Conservation (phyloP, 2,113 vertebrate species). For the Strix uralensis region DNA sequence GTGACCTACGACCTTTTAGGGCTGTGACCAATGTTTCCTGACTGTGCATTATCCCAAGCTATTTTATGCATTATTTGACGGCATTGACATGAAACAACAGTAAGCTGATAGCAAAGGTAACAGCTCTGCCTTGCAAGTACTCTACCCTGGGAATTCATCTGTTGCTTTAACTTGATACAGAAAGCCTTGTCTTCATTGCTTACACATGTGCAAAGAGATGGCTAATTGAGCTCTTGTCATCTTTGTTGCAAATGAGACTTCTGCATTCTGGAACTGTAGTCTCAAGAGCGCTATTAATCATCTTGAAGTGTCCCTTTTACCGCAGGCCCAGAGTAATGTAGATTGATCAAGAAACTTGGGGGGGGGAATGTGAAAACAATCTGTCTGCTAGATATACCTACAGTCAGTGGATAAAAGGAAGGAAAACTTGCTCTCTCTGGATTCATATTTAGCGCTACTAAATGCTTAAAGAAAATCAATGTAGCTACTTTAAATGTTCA, state of each 20-base stretch:
- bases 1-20: neutral
- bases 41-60: neutral
- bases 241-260: neutral
- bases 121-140: neutral
- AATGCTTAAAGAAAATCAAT: neutral
- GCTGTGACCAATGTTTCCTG: neutral
- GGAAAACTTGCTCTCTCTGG: neutral
- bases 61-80: neutral
- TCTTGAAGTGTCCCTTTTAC: neutral
- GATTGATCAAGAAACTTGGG: neutral
- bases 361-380: neutral
- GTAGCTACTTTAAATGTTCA: neutral
- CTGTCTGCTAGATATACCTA: neutral
- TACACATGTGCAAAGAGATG: neutral
- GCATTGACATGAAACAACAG: neutral
- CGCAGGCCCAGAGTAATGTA: neutral
- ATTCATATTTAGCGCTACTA: neutral
- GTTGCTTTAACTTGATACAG: neutral
- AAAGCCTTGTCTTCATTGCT: neutral
- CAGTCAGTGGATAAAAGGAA: neutral
- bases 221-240: slow-evolving; percentile 27
- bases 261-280: neutral
- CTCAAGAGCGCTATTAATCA: slow-evolving; percentile 37
- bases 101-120: neutral
- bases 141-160: neutral